Base-by-base conservation (phyloP, 2,113 vertebrate species). In the Burhinus oedicnemus region DNA sequence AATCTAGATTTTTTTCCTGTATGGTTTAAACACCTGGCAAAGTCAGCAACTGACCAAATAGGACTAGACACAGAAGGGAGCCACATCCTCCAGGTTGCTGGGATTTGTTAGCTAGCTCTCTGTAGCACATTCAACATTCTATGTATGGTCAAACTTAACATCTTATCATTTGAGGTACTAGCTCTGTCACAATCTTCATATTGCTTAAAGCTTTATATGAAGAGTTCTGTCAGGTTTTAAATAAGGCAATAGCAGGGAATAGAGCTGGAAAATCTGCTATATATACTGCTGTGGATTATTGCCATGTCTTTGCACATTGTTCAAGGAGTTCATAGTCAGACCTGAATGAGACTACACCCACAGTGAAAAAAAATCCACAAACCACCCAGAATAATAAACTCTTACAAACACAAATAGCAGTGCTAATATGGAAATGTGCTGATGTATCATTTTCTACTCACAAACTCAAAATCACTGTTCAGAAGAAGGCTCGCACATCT, bases 371-470 rank as follows among this genome's bases (percentile, higher is more conserved):
- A 61, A 40, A 9, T 23, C 25, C 38, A 19, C 30, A 20, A 58
- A 62, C 15, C 6, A 80, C 4, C 17, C 32, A 60, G 49, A 30
- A 65, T 11, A 65, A 58, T 27, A 40, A 25, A n/a, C 20, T 30
- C 25, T 42, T 25, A 11, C 16, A 51, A 60, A 64, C 0, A 2
- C 6, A 45, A 66, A 49, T 5, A 36, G 11, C 38, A 51, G 11
- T 13, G 8, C 9, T 38, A 10, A 10, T 25, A 55, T 2, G 8
- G 5, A 3, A 52, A 55, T 2, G 0, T 32, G 22, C 19, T 52
- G 26, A 8, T 45, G 20, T 34, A 32, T 7, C 5, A 18, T n/a
- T 38, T 84, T 65, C 12, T 85, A 57, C 9, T 42, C 58, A 40
- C 2, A 1, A 64, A 52, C 23, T 81, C 14, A 51, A 38, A 79